Conservation (phyloP, 2,797 vertebrate species). For the Leuciscus waleckii region DNA sequence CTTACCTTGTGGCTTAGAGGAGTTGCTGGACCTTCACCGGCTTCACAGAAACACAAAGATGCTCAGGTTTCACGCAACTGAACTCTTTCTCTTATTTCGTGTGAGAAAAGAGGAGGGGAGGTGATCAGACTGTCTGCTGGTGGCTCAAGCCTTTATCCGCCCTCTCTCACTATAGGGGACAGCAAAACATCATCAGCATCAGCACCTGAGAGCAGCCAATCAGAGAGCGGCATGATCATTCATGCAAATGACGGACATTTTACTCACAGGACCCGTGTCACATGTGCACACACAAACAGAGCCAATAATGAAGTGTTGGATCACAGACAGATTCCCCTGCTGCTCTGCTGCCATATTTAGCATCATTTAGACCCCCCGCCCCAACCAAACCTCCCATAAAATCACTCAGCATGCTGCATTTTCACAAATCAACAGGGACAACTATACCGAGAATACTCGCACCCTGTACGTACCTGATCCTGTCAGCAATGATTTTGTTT, state of each 20-base stretch:
- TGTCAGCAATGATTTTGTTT: constrained; percentile 2
- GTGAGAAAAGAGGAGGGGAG: constrained; percentile 53
- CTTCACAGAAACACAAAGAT: constrained; percentile 25
- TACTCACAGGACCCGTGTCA: constrained; percentile 10
- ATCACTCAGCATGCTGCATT: constrained; percentile 39
- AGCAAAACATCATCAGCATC: constrained; percentile 54
- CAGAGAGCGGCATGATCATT: constrained; percentile 21
- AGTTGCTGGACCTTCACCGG: constrained; percentile 17
- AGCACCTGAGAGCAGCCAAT: constrained; percentile 41
- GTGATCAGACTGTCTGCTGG: constrained; percentile 42
- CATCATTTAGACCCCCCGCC: constrained; percentile 48
- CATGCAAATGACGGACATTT: constrained; percentile 25
- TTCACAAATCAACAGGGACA: constrained; percentile 24
- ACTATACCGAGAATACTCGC: background rate
- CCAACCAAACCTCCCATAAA: constrained; percentile 34
- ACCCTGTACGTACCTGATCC: background rate
- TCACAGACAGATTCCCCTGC: constrained; percentile 38
- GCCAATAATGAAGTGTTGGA: constrained; percentile 35
- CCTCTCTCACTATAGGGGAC: constrained; percentile 29
- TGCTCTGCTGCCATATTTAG: constrained; percentile 55
- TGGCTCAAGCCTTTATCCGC: constrained; percentile 31
- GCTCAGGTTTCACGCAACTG: constrained; percentile 42
- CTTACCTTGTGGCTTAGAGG: constrained; percentile 45
- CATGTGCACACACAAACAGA: background rate
- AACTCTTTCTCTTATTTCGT: constrained; percentile 64